These are phyloP conservation scores for Eupithecia insigniata DNA, from an alignment of 2,888 invertebrate genomes.

Conservation along the genomic window DNA sequence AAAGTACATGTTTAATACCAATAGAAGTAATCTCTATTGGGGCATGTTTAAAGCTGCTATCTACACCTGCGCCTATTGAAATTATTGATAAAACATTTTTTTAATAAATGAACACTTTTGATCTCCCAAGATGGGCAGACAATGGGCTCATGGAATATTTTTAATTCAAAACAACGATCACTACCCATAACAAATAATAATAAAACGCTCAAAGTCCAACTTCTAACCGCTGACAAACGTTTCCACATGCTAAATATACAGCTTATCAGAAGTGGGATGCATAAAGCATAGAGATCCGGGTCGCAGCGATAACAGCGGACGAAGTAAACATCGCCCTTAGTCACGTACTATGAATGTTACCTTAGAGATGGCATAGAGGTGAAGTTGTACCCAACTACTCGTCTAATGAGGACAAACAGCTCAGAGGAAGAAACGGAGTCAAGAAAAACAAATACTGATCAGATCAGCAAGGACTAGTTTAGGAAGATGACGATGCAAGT, in stretches of 20 bases:
- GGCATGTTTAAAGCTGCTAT: not conserved
- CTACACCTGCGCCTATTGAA: not conserved
- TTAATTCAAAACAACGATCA: not conserved
- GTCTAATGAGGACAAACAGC: not conserved
- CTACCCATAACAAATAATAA: not conserved
- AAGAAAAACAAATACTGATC: not conserved
- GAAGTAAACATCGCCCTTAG: slow-evolving; percentile 28
- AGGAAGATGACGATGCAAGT: not conserved
- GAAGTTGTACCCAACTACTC: not conserved
- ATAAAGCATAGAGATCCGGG: slow-evolving; percentile 36
- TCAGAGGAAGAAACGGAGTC: not conserved
- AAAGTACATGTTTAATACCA: not conserved
- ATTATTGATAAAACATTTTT: not conserved
- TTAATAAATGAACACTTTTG: not conserved
- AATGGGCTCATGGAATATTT: not conserved
- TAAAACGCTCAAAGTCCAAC: slow-evolving; percentile 3
- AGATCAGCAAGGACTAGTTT: not conserved
- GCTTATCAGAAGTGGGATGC: slow-evolving; percentile 32
- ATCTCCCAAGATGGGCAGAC: not conserved
- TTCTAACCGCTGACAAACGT: slow-evolving; percentile 12
- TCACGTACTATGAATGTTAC: slow-evolving; percentile 29
- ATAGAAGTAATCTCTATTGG: not conserved
- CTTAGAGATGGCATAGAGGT: slow-evolving; percentile 12
- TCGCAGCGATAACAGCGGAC: slow-evolving; percentile 30
- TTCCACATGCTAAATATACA: slow-evolving; percentile 20